Conservation (phyloP, 2,797 vertebrate genomes). For the Siniperca undulata region DNA sequence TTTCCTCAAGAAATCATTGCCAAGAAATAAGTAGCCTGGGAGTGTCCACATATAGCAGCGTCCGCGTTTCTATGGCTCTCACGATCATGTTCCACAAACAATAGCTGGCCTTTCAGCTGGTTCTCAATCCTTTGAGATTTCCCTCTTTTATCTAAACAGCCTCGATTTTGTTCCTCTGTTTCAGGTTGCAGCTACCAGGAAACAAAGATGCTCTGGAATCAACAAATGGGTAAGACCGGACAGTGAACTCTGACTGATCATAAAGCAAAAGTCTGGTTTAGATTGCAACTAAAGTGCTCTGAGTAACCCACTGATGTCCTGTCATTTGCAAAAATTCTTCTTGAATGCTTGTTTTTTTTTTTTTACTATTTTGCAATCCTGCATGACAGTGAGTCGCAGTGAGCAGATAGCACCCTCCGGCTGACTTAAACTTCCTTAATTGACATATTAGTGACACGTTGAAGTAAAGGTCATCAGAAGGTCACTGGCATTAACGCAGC, state of each 20-base stretch:
- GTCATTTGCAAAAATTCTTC: background rate
- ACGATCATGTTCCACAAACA: slow-evolving; percentile 73
- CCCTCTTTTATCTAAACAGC: slow-evolving; percentile 55
- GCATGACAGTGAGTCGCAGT: background rate
- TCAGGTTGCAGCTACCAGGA: slow-evolving; percentile 79
- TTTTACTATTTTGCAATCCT: background rate
- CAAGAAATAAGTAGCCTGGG: slow-evolving; percentile 18
- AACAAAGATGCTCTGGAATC: slow-evolving; percentile 65
- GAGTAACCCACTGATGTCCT: background rate
- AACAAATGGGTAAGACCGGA: slow-evolving; percentile 67
- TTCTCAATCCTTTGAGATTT: slow-evolving; percentile 58
- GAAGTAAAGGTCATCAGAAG: slow-evolving; percentile 8
- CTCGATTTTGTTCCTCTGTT: slow-evolving; percentile 65
- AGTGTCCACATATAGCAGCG: slow-evolving; percentile 52
- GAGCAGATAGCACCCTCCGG: background rate
- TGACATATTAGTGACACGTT: background rate
- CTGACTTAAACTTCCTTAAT: background rate
- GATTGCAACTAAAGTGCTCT: background rate
- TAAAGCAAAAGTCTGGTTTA: background rate
- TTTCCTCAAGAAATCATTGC: background rate
- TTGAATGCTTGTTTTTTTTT: background rate
- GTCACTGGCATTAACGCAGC: slow-evolving; percentile 5
- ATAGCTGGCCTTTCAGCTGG: slow-evolving; percentile 65
- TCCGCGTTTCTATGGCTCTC: slow-evolving; percentile 55
- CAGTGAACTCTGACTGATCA: slow-evolving; percentile 2